A percentile compares a stretch with the other conserved stretches of the same genome.
phyloP scores from a whole-genome alignment of 2,113 vertebrate species.

The Antennarius striatus region DNA sequence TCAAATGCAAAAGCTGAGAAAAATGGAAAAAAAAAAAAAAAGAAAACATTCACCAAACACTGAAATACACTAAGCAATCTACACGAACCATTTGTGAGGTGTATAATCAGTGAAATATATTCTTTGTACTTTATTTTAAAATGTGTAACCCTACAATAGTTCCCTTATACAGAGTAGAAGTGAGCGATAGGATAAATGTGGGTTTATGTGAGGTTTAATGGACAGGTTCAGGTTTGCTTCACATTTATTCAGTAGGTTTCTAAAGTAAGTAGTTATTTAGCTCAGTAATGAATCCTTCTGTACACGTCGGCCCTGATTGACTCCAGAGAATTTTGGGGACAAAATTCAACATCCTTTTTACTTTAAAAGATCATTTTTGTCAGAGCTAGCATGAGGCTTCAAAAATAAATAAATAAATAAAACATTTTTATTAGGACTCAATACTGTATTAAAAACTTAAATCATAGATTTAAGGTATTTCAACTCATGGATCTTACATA shows the following conservation, averaged over 20 bases:
- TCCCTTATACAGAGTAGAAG: slow-evolving; percentile 52
- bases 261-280: too few relatives aligned
- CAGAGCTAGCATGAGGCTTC: neutral
- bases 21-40: slow-evolving; percentile 13
- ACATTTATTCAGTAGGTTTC: neutral
- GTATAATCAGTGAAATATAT: slow-evolving; percentile 27
- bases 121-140: slow-evolving; percentile 20
- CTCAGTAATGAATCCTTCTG: neutral
- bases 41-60: slow-evolving; percentile 46
- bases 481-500: too few relatives aligned
- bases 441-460: too few relatives aligned
- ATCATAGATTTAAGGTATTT: too few relatives aligned
- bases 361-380: neutral
- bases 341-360: neutral
- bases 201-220: slow-evolving; percentile 17
- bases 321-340: neutral
- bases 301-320: neutral
- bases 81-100: slow-evolving; percentile 31
- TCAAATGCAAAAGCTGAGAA: slow-evolving; percentile 20
- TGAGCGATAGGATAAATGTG: slow-evolving; percentile 17
- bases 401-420: neutral
- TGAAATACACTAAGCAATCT: slow-evolving; percentile 30
- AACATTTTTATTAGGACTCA: too few relatives aligned
- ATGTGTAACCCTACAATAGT: slow-evolving; percentile 25
- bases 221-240: slow-evolving; percentile 11